These are phyloP conservation scores for Nomada fabriciana DNA, from an alignment of 2,888 invertebrate genomes.

Conservation along the genomic window DNA sequence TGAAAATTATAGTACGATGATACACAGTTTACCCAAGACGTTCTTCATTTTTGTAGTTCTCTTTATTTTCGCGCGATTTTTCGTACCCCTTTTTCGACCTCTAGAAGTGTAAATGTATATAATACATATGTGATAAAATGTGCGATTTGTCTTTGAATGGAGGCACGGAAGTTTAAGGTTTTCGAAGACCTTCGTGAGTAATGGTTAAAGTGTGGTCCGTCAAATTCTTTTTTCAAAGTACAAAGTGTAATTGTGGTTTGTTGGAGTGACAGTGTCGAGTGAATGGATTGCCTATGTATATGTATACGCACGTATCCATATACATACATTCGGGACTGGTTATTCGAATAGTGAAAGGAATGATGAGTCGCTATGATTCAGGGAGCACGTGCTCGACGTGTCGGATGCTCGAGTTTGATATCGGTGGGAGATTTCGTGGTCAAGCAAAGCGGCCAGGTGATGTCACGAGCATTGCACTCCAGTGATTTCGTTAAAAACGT, in stretches of 20 bases:
- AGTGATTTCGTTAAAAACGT: too few species aligned
- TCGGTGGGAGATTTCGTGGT: slow-evolving; percentile 14
- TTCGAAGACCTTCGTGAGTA: too few species aligned
- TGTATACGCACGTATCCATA: too few species aligned
- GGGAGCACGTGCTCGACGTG: slow-evolving; percentile 42
- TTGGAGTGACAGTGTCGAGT: not conserved
- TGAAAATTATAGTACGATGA: too few species aligned
- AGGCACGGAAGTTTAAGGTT: too few species aligned
- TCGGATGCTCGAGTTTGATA: slow-evolving; percentile 18
- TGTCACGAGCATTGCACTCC: not conserved
- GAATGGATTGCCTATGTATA: not conserved
- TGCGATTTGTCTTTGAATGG: too few species aligned
- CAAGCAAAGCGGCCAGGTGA: not conserved
- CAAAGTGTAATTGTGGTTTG: not conserved
- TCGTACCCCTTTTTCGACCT: not conserved
- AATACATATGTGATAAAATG: not conserved
- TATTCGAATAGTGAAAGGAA: slow-evolving; percentile 36
- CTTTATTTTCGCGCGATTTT: not conserved
- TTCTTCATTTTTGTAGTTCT: too few species aligned
- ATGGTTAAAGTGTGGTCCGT: not conserved
- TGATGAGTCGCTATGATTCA: slow-evolving; percentile 21
- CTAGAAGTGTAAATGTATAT: not conserved
- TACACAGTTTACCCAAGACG: too few species aligned
- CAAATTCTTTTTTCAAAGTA: not conserved
- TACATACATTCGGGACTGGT: slow-evolving; percentile 12